These are phyloP conservation scores for Redunca redunca DNA, from an alignment of 2,113 vertebrate species.

Conservation along the genomic window DNA sequence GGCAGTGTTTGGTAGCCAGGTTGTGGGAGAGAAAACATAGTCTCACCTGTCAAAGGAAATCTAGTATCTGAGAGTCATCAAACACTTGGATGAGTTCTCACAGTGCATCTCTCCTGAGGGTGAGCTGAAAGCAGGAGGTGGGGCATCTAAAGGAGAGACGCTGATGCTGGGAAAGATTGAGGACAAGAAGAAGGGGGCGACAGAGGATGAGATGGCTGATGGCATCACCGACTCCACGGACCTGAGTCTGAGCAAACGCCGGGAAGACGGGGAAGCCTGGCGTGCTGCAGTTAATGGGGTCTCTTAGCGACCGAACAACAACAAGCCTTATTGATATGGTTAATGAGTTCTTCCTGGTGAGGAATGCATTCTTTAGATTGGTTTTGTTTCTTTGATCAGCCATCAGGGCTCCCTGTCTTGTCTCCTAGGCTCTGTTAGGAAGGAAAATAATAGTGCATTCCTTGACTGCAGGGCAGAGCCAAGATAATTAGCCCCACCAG, in stretches of 20 bases:
- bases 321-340: not conserved
- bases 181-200: not conserved
- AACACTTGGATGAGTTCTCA: not conserved
- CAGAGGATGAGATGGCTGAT: not conserved
- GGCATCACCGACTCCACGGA: not conserved
- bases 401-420: not conserved
- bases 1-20: not conserved
- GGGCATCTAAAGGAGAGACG: not conserved
- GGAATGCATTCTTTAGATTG: not conserved
- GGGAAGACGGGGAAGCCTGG: fast-evolving
- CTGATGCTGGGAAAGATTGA: not conserved
- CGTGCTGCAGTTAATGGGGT: not conserved
- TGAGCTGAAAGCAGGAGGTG: not conserved
- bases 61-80: not conserved
- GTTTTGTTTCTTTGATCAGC: not conserved
- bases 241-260: not conserved
- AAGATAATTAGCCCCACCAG: not conserved
- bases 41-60: not conserved
- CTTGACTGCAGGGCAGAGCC: not conserved
- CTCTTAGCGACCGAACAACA: not conserved
- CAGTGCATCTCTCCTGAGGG: not conserved
- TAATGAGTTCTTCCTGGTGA: not conserved
- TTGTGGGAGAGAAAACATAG: not conserved
- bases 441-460: not conserved
- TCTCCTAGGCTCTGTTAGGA: not conserved